Evolutionary conservation across 2,113 vertebrate genomes (phyloP).

Genomic region (Gobiocypris rarus): DNA sequence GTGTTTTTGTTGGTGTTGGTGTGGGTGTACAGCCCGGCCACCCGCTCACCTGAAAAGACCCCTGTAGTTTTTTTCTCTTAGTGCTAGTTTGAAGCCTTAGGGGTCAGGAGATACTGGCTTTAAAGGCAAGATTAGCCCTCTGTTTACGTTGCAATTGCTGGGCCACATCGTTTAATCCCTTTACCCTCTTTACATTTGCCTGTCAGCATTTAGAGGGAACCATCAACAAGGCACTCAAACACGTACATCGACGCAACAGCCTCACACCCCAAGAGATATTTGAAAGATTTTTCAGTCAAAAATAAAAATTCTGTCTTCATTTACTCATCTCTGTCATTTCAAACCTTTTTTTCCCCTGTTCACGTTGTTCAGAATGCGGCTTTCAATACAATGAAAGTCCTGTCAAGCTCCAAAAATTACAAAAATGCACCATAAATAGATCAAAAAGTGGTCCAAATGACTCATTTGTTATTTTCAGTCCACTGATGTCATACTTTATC

Average conservation of each 20-base stretch:
- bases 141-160: conserved; percentile 57
- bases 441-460: neutral
- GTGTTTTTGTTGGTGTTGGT: conserved; percentile 38
- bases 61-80: conserved; percentile 48
- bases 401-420: neutral
- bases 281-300: neutral
- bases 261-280: neutral
- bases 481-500: neutral
- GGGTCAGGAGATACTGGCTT: conserved; percentile 61
- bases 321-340: neutral
- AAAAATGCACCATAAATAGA: neutral
- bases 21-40: conserved; percentile 27
- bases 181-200: conserved; percentile 64
- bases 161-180: conserved; percentile 65
- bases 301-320: neutral
- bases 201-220: conserved; percentile 52
- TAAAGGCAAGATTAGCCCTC: conserved; percentile 61
- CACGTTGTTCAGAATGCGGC: neutral
- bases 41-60: conserved; percentile 50
- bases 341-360: neutral
- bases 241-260: neutral
- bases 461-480: neutral
- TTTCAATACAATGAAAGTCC: neutral
- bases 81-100: conserved; percentile 57
- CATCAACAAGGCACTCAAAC: neutral